Percentiles rank a stretch among this genome's conserved stretches.
Conservation (phyloP, 2,113 vertebrate genomes). For the Protobothrops flavoviridis region DNA sequence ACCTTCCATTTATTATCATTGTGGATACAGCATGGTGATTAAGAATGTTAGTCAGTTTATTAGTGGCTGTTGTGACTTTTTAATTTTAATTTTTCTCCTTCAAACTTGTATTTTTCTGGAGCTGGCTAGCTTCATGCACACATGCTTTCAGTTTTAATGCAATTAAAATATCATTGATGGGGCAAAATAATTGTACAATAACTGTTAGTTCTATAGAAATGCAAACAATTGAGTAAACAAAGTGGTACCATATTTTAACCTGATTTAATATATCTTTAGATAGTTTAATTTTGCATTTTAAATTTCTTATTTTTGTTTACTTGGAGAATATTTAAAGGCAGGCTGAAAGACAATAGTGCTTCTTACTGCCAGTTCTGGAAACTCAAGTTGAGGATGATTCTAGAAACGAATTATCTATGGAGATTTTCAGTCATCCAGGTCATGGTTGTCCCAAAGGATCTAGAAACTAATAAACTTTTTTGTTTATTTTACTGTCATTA, state of each 20-base stretch:
- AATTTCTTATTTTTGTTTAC: not conserved
- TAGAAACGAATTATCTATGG: not conserved
- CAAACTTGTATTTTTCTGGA: not conserved
- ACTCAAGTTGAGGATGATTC: not conserved
- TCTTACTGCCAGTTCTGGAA: not conserved
- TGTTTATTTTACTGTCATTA: not conserved
- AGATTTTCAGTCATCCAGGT: too few relatives aligned
- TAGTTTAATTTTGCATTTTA: not conserved
- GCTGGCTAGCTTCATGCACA: not conserved
- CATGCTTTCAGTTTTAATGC: not conserved
- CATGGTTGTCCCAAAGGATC: not conserved
- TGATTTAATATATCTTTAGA: not conserved
- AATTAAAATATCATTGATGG: not conserved
- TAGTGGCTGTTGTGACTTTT: not conserved
- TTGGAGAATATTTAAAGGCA: not conserved
- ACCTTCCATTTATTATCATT: not conserved
- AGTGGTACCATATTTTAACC: rapidly evolving
- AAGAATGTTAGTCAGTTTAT: not conserved
- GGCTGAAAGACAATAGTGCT: not conserved
- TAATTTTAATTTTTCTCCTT: not conserved
- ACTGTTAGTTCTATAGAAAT: not conserved
- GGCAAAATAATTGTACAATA: not conserved
- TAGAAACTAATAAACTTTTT: not conserved
- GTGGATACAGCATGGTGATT: not conserved
- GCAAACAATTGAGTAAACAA: not conserved